Evolutionary conservation across 2,797 vertebrate species (phyloP).

Genomic region (Poecilia picta): DNA sequence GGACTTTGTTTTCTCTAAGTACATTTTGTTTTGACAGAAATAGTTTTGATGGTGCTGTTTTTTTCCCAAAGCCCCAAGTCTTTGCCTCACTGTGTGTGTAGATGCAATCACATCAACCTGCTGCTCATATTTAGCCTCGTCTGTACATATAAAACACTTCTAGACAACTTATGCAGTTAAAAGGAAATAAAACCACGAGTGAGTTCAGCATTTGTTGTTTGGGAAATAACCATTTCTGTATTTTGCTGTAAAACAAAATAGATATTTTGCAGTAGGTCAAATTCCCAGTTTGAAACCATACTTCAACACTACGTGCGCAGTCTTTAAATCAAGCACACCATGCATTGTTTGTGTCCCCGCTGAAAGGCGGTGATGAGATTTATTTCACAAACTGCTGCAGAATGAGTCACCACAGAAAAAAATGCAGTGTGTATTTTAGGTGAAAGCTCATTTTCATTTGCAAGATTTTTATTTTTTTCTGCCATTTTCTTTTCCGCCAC

Average conservation of each 20-base stretch:
- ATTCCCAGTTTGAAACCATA: background rate
- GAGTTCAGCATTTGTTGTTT: background rate
- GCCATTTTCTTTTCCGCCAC: constrained; percentile 1
- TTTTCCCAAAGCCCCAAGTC: too few relatives aligned
- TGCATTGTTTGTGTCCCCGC: background rate
- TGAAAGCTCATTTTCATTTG: constrained; percentile 8
- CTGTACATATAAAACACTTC: background rate
- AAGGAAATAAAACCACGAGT: background rate
- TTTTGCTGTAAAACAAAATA: background rate
- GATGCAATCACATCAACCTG: too few relatives aligned
- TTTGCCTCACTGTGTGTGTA: background rate
- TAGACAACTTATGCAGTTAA: background rate
- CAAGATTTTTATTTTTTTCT: background rate
- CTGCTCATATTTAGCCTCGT: background rate
- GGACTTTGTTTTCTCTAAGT: too few relatives aligned
- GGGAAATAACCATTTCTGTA: background rate
- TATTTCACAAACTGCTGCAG: background rate
- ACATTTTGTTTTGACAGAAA: too few relatives aligned
- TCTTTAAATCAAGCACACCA: background rate
- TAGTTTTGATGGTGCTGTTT: too few relatives aligned
- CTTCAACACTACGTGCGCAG: background rate
- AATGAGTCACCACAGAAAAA: background rate
- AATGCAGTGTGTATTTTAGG: background rate
- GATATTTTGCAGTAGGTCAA: background rate
- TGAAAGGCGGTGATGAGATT: background rate